Evolutionary conservation across 2,113 vertebrate species (phyloP), one percentile per base, ranked within the genome.

Genomic region (Calonectris borealis): DNA sequence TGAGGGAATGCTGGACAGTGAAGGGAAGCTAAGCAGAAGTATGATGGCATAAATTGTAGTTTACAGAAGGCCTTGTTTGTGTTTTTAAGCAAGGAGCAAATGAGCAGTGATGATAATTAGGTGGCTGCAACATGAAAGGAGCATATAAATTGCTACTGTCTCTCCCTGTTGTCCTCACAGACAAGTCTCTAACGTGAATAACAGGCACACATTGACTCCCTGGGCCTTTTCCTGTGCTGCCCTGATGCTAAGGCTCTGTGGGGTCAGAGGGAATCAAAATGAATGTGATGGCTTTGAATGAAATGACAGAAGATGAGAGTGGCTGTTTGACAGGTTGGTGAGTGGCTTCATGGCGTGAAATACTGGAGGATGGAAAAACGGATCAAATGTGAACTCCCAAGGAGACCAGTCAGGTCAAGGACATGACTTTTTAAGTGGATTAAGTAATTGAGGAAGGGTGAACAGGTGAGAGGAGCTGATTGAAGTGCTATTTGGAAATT

Each of bases 401-500:
- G 54, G 89, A 90, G 91, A 77, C 71, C 77, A 29, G 6, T 87
- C 27, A 70, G 83, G 91, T 93, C 91, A 95, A 94, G 92, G 84
- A 85, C 52, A 2, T 68, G 69, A 86, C 79, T 88, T 95, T 73
- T 95, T 88, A 95, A 93, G 85, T 90, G 49, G 58, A 94, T 96
- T 96, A 75, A 95, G n/a, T 77, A 71, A 71, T 76, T 68, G 61
- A 92, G 84, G n/a, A 83, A 85, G 32, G 32, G 51, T 58, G 69
- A 95, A 96, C 69, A 91, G 82, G 84, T 96, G 62, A 94, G 66
- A 83, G 49, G 54, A 83, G 65, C 57, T 94, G 87, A 95, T 68
- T 93, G 64, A 95, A 97, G 61, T 94, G 91, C 88, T 94, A 24
- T 83, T 96, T 86, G 38, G 54, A 93, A 95, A 95, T 96, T 34